Percentiles rank a stretch among this genome's conserved stretches.
Evolutionary conservation across 2,888 invertebrate species (phyloP).

Genomic region (Coremacera marginata): DNA sequence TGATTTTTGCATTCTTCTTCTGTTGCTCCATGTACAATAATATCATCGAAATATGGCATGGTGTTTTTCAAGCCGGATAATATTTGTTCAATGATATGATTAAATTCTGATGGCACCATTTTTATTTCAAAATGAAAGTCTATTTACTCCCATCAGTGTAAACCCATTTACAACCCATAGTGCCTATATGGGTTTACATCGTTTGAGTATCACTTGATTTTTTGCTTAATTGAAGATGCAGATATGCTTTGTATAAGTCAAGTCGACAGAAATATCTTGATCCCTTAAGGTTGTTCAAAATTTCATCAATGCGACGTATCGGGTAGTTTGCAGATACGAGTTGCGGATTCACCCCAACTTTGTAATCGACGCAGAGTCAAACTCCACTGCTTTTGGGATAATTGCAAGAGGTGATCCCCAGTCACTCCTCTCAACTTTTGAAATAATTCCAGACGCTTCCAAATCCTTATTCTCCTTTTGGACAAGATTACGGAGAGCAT

Average conservation of each 20-base stretch:
- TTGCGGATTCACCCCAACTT: conserved; percentile 41
- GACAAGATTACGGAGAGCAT: conserved; percentile 37
- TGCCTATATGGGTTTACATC: conserved; percentile 38
- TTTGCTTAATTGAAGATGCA: conserved; percentile 41
- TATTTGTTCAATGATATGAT: conserved; percentile 46
- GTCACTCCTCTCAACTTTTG: conserved; percentile 32
- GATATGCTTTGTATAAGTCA: conserved; percentile 43
- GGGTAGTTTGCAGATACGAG: conserved; percentile 35
- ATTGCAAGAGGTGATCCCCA: conserved; percentile 32
- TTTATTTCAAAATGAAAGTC: conserved; percentile 35
- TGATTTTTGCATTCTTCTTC: conserved; percentile 35
- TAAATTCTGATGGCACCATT: conserved; percentile 44
- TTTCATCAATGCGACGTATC: conserved; percentile 42
- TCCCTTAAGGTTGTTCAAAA: conserved; percentile 40
- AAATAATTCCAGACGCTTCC: conserved; percentile 38
- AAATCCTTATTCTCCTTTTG: conserved; percentile 37
- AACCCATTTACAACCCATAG: no score
- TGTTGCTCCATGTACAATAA: conserved; percentile 34
- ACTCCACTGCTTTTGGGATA: conserved; percentile 36
- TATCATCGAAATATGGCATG: conserved; percentile 12
- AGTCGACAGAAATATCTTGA: conserved; percentile 41
- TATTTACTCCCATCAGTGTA: no score
- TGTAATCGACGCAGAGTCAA: conserved; percentile 44
- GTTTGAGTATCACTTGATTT: conserved; percentile 43
- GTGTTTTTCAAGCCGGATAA: conserved; percentile 22